Evolutionary conservation across 2,797 vertebrate species (phyloP), one percentile per base, ranked within the genome.

Genomic region (Meriones psammophilus): DNA sequence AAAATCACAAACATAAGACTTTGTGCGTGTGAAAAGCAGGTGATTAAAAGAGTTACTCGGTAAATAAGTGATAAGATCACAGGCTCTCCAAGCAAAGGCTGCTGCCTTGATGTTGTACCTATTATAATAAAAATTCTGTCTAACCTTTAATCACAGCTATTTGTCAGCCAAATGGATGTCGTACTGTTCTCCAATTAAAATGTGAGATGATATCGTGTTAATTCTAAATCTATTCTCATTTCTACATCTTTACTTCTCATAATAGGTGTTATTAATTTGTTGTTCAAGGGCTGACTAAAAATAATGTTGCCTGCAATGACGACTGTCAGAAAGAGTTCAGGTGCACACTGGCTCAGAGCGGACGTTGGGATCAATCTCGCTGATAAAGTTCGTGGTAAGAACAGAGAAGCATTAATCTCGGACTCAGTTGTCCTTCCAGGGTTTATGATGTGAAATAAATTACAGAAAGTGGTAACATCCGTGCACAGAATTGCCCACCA

Each of bases 181-280:
- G 33, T 22, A 42, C 39, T 79, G 0, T 78, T 60, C 74, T 54
- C 64, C 13, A 88, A 88, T 64, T 56, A 71, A 91, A 96, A n/a
- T n/a, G 66, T 5, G 64, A 20, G 46, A 79, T 90, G 64, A 56
- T 85, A 62, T 56, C n/a, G 39, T 6, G 3, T 77, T 78, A 56
- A 84, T 78, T 68, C 50, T 79, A 83, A 95, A 89, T 86, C 66
- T 90, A 80, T 42, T 50, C 3, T 54, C 30, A 8, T 64, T 86
- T 85, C 33, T 88, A 14, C 60, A 76, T 91, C 95, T 96, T 79
- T 71, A 83, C 90, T 93, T 92, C 58, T 33, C 76, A 86, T 94
- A 56, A 42, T 46, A 88, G 7, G 10, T 36, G 33, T 84, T 89
- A 64, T 92, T 85, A 66, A 26, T 64, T 74, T 78, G 42, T 66